Conservation (phyloP, 2,888 invertebrate species). For the Diaphora mendica region DNA sequence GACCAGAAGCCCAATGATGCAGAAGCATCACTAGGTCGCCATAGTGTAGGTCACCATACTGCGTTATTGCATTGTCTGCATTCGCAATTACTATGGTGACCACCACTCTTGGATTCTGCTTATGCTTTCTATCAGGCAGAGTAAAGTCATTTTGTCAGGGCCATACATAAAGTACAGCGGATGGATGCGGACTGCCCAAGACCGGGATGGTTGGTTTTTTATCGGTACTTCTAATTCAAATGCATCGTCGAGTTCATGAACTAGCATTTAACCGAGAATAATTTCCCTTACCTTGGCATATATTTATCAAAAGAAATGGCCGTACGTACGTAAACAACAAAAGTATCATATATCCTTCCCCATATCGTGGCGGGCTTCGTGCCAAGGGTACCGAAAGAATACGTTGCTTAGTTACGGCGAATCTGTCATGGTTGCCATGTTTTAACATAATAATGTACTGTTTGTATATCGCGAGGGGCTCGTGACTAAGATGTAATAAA, state of each 20-base stretch:
- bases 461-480: too few species aligned
- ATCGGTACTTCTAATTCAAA: background rate
- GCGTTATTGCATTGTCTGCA: too few species aligned
- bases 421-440: background rate
- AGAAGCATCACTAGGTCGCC: too few species aligned
- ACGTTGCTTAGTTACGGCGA: background rate
- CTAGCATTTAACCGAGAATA: background rate
- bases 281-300: background rate
- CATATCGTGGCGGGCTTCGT: constrained; percentile 5
- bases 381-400: background rate
- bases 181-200: too few species aligned
- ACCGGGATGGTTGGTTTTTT: background rate
- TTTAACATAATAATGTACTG: background rate
- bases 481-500: too few species aligned
- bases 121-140: too few species aligned
- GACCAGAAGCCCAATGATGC: too few species aligned
- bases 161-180: too few species aligned
- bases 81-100: too few species aligned
- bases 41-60: too few species aligned
- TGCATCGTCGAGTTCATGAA: background rate
- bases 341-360: constrained; percentile 11
- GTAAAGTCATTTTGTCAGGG: too few species aligned
- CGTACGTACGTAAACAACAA: background rate
- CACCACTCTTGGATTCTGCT: too few species aligned
- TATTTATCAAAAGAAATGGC: constrained; percentile 1